Percentiles rank a stretch among this genome's conserved stretches.
Conservation (phyloP, 2,888 invertebrate genomes). For the Metellina segmentata region DNA sequence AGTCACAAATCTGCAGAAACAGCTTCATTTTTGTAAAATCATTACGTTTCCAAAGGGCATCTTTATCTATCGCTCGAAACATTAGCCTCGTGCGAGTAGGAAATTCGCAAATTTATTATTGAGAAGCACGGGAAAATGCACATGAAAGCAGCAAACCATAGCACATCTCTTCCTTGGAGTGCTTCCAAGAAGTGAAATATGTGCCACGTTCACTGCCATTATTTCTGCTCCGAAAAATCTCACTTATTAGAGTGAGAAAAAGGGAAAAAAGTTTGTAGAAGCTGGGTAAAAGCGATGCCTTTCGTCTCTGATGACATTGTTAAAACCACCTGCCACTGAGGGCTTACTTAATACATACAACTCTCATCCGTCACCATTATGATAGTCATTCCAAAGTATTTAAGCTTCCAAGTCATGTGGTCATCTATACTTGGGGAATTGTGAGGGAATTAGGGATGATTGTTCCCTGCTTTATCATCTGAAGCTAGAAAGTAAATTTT, state of each 20-base stretch:
- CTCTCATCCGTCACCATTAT: neutral
- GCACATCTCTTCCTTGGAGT: neutral
- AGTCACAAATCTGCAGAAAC: neutral
- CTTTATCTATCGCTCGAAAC: neutral
- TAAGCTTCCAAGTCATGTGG: neutral
- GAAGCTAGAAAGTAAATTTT: neutral
- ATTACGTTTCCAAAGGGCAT: neutral
- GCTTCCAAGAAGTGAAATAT: neutral
- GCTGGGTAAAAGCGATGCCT: neutral
- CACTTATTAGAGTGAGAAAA: conserved; percentile 5
- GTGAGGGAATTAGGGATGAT: neutral
- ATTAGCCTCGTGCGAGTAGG: neutral
- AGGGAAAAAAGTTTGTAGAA: neutral
- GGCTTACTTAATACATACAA: neutral
- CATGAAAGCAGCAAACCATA: neutral
- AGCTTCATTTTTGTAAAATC: neutral
- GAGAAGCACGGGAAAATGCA: neutral
- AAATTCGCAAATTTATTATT: neutral
- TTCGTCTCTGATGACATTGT: neutral
- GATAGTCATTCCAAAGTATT: neutral
- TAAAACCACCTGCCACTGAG: neutral
- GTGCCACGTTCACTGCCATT: neutral
- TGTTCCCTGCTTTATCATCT: neutral
- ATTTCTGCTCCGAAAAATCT: conserved; percentile 17
- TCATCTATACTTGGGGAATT: neutral